These are phyloP conservation scores for Scylla paramamosain DNA, from an alignment of 1,140 invertebrate genomes.

Conservation along the genomic window DNA sequence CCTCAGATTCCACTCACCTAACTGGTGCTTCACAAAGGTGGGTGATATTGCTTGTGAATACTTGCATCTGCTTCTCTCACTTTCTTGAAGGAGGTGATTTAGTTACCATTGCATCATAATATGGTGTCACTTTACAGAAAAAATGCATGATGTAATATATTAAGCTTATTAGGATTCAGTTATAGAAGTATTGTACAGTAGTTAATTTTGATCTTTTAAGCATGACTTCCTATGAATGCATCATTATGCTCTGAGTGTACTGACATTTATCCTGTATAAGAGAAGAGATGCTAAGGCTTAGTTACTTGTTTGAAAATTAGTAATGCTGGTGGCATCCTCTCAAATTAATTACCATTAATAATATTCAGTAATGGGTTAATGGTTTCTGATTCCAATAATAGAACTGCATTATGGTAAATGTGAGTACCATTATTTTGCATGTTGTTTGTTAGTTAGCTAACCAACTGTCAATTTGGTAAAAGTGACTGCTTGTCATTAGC, in stretches of 20 bases:
- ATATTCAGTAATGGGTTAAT: no score
- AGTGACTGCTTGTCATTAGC: no score
- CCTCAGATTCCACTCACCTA: slow-evolving; percentile 45
- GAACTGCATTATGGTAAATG: no score
- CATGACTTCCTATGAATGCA: background rate
- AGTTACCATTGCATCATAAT: background rate
- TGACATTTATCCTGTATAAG: background rate
- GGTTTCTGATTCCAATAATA: no score
- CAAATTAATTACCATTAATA: no score
- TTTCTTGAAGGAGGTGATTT: background rate
- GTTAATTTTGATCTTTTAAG: background rate
- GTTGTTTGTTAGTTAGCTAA: no score
- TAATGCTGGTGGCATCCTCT: no score
- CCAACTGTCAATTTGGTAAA: no score
- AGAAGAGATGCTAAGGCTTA: no score
- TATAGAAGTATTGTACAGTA: background rate
- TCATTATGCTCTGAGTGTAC: background rate
- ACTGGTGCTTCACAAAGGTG: slow-evolving; percentile 47
- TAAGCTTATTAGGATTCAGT: background rate
- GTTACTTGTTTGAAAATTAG: no score
- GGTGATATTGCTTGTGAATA: background rate
- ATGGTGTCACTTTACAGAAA: background rate
- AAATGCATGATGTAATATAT: background rate
- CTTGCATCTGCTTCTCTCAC: background rate
- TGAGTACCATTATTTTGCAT: no score